A percentile compares a stretch with the other conserved stretches of the same genome.
phyloP scores from a whole-genome alignment of 1,140 invertebrate genomes.

The Plutomurus gul region DNA sequence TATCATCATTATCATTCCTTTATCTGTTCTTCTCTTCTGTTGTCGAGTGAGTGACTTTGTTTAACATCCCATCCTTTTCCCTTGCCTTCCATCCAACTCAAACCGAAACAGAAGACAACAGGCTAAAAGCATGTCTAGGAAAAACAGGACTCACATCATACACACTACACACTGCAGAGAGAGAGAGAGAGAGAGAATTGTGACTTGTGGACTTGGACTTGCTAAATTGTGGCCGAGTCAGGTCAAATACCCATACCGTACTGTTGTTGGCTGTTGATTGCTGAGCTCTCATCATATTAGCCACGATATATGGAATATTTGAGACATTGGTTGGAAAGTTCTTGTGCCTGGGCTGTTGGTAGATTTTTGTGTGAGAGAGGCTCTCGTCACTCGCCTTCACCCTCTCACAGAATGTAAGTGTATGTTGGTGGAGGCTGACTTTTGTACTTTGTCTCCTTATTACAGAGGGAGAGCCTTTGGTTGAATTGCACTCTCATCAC shows the following conservation, averaged over 20 bases:
- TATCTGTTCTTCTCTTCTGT: neutral
- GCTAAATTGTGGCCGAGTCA: neutral
- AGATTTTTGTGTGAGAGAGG: no score
- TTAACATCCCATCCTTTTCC: neutral
- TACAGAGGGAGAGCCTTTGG: neutral
- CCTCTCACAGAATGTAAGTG: neutral
- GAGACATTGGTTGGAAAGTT: no score
- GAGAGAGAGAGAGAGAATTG: no score
- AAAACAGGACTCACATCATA: conserved; percentile 12
- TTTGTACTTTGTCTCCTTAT: neutral
- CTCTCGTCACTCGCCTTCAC: neutral
- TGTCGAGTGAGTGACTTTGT: neutral
- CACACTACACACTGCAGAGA: no score
- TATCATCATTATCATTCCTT: conserved; percentile 23
- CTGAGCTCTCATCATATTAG: no score
- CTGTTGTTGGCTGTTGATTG: neutral
- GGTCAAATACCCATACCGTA: neutral
- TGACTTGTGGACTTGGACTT: neutral
- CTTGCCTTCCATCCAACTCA: neutral
- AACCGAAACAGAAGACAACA: neutral
- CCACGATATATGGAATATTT: no score
- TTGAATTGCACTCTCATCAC: neutral
- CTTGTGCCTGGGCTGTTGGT: no score
- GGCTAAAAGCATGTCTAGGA: neutral
- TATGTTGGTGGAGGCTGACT: neutral